A percentile compares a stretch with the other conserved stretches of the same genome.
These are phyloP conservation scores for Gavia stellata DNA, from an alignment of 2,113 vertebrate species.

Conservation along the genomic window DNA sequence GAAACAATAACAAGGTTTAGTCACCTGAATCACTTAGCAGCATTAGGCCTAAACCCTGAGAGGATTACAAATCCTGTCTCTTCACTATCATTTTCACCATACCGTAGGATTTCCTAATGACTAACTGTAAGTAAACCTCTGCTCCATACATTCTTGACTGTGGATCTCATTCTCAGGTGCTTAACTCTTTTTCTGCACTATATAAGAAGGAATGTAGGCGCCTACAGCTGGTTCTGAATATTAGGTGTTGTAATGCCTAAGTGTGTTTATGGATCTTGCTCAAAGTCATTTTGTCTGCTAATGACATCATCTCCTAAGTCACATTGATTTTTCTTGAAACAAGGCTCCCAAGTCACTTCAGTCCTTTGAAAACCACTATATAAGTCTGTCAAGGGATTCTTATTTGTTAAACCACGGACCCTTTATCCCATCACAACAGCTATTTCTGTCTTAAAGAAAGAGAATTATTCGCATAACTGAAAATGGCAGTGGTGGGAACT, in stretches of 20 bases:
- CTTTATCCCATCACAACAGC: not conserved
- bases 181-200: not conserved
- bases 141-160: not conserved
- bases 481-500: not conserved
- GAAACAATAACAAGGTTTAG: not conserved
- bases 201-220: not conserved
- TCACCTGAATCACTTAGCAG: not conserved
- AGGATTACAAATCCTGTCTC: not conserved
- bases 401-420: not conserved
- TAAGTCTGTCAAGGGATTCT: not conserved
- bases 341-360: not conserved
- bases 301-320: not conserved
- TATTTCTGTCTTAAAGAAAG: not conserved
- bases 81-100: not conserved
- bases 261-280: not conserved
- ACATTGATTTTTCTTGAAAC: constrained; percentile 10
- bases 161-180: not conserved
- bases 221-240: not conserved
- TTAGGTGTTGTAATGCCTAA: not conserved
- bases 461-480: not conserved
- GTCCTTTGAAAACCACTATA: not conserved
- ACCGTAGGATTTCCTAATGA: not conserved
- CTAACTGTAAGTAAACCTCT: not conserved
- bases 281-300: not conserved
- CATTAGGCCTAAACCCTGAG: not conserved